Percentiles rank a stretch among this genome's conserved stretches.
Evolutionary conservation across 2,888 invertebrate species (phyloP).

Genomic region (Aporophyla lueneburgensis): DNA sequence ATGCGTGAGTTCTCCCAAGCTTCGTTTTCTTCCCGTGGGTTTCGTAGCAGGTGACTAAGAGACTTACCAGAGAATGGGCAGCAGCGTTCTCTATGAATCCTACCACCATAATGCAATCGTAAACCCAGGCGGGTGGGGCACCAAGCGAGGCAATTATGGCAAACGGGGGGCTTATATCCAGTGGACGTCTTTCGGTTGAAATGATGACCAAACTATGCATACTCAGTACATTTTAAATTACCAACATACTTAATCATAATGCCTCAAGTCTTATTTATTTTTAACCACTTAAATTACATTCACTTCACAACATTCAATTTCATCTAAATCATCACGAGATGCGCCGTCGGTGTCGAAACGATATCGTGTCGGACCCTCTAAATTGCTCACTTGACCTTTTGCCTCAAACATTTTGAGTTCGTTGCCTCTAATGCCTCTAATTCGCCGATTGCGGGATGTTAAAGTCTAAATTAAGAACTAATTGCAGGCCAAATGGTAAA

Average conservation of each 20-base stretch:
- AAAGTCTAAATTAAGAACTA: conserved; percentile 65
- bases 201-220: too few relatives aligned
- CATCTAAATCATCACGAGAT: conserved; percentile 64
- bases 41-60: too few relatives aligned
- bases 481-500: conserved; percentile 58
- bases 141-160: too few relatives aligned
- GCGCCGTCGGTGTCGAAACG: conserved; percentile 73
- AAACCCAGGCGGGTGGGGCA: too few relatives aligned
- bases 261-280: conserved; percentile 33
- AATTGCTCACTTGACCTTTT: conserved; percentile 85
- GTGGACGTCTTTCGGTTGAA: too few relatives aligned
- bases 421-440: conserved; percentile 66
- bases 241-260: conserved; percentile 13
- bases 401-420: conserved; percentile 66
- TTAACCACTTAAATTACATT: conserved; percentile 58
- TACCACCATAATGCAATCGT: too few relatives aligned
- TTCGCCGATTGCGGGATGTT: conserved; percentile 70
- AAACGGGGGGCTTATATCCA: too few relatives aligned
- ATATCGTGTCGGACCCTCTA: conserved; percentile 73
- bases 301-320: conserved; percentile 49
- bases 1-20: too few relatives aligned
- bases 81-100: too few relatives aligned
- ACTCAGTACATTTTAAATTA: conserved; percentile 4
- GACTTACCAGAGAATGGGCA: too few relatives aligned
- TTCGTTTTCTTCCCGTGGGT: too few relatives aligned